Conservation (phyloP, 2,797 vertebrate genomes). For the Aplochiton taeniatus region DNA sequence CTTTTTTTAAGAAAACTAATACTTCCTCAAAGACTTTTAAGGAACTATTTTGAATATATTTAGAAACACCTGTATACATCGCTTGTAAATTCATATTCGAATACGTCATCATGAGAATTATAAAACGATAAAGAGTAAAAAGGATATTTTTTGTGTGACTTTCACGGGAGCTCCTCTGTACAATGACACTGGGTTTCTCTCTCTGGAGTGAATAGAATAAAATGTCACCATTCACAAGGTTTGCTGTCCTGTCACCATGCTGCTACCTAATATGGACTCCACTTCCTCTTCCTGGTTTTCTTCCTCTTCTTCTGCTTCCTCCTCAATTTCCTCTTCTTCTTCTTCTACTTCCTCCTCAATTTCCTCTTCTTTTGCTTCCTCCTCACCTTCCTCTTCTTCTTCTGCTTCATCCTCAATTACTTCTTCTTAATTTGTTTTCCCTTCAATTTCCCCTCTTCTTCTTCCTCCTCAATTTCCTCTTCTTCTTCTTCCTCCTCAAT, state of each 20-base stretch:
- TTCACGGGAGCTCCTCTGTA: slow-evolving; percentile 81
- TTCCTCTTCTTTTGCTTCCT: too few species aligned
- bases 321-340: too few species aligned
- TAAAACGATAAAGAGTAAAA: slow-evolving; percentile 78
- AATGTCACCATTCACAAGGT: slow-evolving; percentile 78
- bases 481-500: too few species aligned
- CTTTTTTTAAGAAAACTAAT: slow-evolving; percentile 46
- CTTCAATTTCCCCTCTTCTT: too few species aligned
- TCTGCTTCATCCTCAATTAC: too few species aligned
- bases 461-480: too few species aligned
- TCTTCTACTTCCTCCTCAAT: too few species aligned
- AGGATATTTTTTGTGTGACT: slow-evolving; percentile 83
- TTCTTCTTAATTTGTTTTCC: too few species aligned
- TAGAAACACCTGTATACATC: slow-evolving; percentile 82
- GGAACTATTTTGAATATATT: slow-evolving; percentile 85
- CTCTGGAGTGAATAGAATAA: slow-evolving; percentile 79
- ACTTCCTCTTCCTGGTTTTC: too few species aligned
- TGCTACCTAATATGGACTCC: not conserved
- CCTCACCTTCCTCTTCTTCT: too few species aligned
- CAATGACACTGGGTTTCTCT: slow-evolving; percentile 75
- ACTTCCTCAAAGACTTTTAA: slow-evolving; percentile 79
- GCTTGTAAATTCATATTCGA: slow-evolving; percentile 83
- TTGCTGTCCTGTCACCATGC: slow-evolving; percentile 67
- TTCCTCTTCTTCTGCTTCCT: too few species aligned
- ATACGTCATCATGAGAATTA: slow-evolving; percentile 76